These are phyloP conservation scores for Eulacestoma nigropectus DNA, from an alignment of 2,113 vertebrate genomes.

Conservation along the genomic window DNA sequence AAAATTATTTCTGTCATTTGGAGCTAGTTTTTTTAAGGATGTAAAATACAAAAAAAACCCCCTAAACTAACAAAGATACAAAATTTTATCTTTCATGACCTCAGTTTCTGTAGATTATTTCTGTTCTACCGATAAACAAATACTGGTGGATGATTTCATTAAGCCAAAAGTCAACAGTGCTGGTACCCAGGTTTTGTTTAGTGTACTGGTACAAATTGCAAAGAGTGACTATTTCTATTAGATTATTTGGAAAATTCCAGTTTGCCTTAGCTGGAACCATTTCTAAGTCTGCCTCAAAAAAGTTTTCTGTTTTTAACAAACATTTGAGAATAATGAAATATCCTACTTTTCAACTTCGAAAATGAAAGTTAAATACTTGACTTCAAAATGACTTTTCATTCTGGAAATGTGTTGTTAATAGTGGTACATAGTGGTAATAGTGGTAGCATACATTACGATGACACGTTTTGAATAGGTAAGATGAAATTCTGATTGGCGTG, in stretches of 20 bases:
- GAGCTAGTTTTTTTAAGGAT: neutral
- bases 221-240: neutral
- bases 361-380: neutral
- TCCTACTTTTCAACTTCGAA: neutral
- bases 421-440: neutral
- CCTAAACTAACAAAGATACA: neutral
- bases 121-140: neutral
- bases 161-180: neutral
- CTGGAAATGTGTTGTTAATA: neutral
- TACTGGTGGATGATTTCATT: neutral
- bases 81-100: neutral
- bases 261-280: neutral
- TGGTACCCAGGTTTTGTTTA: neutral
- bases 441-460: neutral
- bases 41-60: neutral
- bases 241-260: neutral
- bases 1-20: neutral
- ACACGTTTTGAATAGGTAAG: neutral
- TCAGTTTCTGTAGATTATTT: neutral
- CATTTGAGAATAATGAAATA: neutral
- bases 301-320: neutral
- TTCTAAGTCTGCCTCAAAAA: neutral
- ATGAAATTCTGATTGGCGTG: neutral
- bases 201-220: neutral
- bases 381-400: neutral